Percentiles rank a stretch among this genome's conserved stretches.
Conservation (phyloP, 2,888 invertebrate genomes). For the Lasioglossum pauxillum region DNA sequence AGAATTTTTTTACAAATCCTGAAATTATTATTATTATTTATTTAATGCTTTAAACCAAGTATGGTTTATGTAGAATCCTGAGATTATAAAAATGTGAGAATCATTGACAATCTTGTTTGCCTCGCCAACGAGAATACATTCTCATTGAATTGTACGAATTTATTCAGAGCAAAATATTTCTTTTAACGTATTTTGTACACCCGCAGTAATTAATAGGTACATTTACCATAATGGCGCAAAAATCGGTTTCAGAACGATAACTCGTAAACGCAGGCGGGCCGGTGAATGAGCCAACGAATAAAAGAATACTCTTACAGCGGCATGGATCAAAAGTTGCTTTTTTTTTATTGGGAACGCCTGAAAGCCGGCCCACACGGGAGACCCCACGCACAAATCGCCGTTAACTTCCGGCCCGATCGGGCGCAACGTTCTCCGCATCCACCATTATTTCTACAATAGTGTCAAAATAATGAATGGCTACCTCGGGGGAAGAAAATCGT, state of each 20-base stretch:
- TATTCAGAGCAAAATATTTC: too few species aligned
- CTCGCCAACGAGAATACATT: too few species aligned
- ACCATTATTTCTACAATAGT: slow-evolving; percentile 56
- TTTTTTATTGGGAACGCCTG: slow-evolving; percentile 1
- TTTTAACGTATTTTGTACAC: too few species aligned
- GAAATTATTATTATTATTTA: too few species aligned
- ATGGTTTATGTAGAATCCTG: too few species aligned
- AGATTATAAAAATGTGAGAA: too few species aligned
- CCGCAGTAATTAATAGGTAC: too few species aligned
- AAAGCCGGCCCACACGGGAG: slow-evolving; percentile 23
- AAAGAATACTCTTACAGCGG: background rate
- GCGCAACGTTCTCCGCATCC: slow-evolving; percentile 19
- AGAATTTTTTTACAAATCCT: too few species aligned
- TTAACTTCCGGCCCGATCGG: slow-evolving; percentile 46
- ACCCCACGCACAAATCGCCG: slow-evolving; percentile 46
- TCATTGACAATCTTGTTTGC: too few species aligned
- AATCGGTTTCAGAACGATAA: background rate
- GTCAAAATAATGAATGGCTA: slow-evolving; percentile 62
- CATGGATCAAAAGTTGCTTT: slow-evolving; percentile 16
- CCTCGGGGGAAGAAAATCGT: slow-evolving; percentile 28
- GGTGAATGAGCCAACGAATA: slow-evolving; percentile 1
- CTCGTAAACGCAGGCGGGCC: background rate
- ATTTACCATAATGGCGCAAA: too few species aligned
- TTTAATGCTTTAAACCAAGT: too few species aligned
- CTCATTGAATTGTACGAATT: too few species aligned